phyloP scores from a whole-genome alignment of 1,140 invertebrate genomes.

The Drosophila orena region DNA sequence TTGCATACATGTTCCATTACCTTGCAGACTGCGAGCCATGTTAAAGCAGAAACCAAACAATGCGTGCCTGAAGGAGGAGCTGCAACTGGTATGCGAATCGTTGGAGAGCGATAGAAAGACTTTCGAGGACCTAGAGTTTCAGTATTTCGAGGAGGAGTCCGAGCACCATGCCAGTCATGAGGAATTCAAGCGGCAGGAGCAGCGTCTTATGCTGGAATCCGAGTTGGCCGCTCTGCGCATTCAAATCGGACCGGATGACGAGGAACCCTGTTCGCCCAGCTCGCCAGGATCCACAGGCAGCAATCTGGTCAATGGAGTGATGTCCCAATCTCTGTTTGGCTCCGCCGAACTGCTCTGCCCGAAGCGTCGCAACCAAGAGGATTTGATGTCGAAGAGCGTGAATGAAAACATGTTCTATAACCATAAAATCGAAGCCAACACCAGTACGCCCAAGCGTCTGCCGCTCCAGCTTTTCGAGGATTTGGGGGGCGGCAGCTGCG shows the following conservation, averaged over 20 bases:
- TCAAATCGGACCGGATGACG: conserved; percentile 58
- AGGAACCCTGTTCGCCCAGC: conserved; percentile 33
- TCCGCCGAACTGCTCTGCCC: conserved; percentile 79
- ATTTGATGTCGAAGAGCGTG: conserved; percentile 87
- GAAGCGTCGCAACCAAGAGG: conserved; percentile 75
- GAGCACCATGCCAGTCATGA: conserved; percentile 92
- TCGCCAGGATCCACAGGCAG: conserved; percentile 15
- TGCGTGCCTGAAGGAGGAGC: conserved; percentile 87
- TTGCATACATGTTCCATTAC: not conserved
- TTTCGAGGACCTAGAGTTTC: conserved; percentile 97
- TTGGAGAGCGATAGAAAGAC: conserved; percentile 91
- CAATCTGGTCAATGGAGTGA: conserved; percentile 73
- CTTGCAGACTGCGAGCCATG: conserved; percentile 86
- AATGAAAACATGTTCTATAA: conserved; percentile 87
- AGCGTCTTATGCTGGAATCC: conserved; percentile 86
- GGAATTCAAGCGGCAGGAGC: conserved; percentile 91
- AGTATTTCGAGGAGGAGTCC: conserved; percentile 95
- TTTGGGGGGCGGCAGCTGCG: conserved; percentile 53
- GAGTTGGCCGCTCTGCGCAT: conserved; percentile 63
- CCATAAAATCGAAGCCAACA: conserved; percentile 74
- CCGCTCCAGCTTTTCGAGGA: conserved; percentile 70
- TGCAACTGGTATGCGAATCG: conserved; percentile 88
- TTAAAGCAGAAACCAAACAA: conserved; percentile 85
- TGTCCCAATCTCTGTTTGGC: conserved; percentile 83
- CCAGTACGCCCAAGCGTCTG: conserved; percentile 74